These are phyloP conservation scores for Platyrinchus mystaceus DNA, from an alignment of 2,797 vertebrate genomes.

Conservation along the genomic window DNA sequence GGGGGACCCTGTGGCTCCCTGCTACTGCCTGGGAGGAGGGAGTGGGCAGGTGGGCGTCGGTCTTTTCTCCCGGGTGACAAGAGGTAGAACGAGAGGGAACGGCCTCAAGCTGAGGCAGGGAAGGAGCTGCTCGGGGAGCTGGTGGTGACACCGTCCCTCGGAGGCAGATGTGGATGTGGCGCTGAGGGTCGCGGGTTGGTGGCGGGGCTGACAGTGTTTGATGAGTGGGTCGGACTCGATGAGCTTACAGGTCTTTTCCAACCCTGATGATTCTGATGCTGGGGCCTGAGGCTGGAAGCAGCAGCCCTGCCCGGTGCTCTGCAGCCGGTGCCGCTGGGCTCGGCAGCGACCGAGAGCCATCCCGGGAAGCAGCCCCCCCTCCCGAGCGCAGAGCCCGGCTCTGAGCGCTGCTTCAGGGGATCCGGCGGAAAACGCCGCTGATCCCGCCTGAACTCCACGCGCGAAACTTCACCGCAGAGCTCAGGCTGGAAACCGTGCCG, in stretches of 20 bases:
- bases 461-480: not conserved
- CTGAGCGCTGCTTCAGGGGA: accelerated
- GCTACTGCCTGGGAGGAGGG: not conserved
- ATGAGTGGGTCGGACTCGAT: not conserved
- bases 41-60: not conserved
- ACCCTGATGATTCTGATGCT: accelerated
- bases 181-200: not conserved
- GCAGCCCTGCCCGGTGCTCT: not conserved
- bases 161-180: not conserved
- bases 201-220: not conserved
- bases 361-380: too few species aligned
- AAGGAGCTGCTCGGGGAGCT: not conserved
- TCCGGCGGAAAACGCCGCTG: accelerated
- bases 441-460: accelerated
- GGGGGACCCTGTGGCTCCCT: not conserved
- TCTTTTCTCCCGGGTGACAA: not conserved
- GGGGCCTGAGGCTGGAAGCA: not conserved
- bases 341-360: not conserved
- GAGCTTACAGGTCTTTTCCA: not conserved
- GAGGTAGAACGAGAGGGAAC: not conserved
- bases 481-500: accelerated
- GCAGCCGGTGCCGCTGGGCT: accelerated
- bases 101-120: not conserved
- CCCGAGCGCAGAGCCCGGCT: accelerated
- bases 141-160: not conserved